phyloP scores from a whole-genome alignment of 2,888 invertebrate species.

The Chrysolina americana region DNA sequence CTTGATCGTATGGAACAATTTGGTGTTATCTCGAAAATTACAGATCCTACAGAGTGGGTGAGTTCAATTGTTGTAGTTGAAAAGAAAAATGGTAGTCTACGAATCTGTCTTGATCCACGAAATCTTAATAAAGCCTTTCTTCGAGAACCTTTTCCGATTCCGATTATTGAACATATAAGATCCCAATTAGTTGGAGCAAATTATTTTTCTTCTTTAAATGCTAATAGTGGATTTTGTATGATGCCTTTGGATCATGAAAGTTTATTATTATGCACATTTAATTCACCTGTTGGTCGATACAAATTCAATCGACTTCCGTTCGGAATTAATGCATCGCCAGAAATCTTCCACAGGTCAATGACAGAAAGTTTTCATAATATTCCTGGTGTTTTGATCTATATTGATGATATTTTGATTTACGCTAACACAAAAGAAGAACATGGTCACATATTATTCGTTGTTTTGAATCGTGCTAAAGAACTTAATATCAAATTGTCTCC shows the following conservation, averaged over 20 bases:
- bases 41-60: too few species aligned
- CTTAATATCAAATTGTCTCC: too few species aligned
- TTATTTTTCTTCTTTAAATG: too few species aligned
- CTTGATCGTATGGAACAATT: too few species aligned
- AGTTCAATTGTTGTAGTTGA: too few species aligned
- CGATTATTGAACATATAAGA: neutral
- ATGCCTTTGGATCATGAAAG: neutral
- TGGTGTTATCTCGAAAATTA: too few species aligned
- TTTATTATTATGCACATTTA: neutral
- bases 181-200: too few species aligned
- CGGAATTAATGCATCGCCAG: neutral
- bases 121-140: neutral
- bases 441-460: too few species aligned
- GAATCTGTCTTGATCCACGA: neutral
- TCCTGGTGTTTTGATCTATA: neutral
- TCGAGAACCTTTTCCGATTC: neutral
- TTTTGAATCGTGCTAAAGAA: too few species aligned
- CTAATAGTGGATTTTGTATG: neutral
- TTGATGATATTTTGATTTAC: constrained; percentile 1
- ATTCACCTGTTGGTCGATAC: neutral
- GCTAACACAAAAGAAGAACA: neutral
- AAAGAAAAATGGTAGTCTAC: too few species aligned
- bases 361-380: neutral
- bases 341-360: neutral
- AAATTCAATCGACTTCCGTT: neutral